phyloP scores from a whole-genome alignment of 2,797 vertebrate genomes.

The Yasuhikotakia modesta region DNA sequence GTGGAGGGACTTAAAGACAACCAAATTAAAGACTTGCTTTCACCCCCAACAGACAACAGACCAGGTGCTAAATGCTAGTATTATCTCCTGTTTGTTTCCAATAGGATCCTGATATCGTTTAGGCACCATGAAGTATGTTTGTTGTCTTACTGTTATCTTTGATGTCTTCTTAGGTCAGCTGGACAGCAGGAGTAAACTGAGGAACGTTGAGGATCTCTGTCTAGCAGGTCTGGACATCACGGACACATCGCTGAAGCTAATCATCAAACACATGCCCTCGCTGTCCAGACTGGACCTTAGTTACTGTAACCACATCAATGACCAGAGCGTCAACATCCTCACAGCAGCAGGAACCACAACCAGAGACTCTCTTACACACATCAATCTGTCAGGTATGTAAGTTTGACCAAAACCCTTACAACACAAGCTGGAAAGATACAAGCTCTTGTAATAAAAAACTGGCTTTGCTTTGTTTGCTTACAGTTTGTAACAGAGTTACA shows the following conservation, averaged over 20 bases:
- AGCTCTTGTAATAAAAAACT: neutral
- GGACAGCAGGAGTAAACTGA: conserved; percentile 92
- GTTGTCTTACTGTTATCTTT: conserved; percentile 61
- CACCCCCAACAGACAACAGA: conserved; percentile 91
- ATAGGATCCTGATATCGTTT: conserved; percentile 13
- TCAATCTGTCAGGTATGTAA: conserved; percentile 88
- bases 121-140: too few relatives aligned
- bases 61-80: conserved; percentile 79
- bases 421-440: neutral
- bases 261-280: conserved; percentile 91
- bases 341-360: conserved; percentile 92
- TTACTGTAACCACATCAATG: conserved; percentile 94
- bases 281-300: conserved; percentile 91
- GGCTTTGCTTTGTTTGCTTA: conserved; percentile 36
- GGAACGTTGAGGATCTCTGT: conserved; percentile 89
- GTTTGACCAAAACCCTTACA: neutral
- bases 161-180: conserved; percentile 87
- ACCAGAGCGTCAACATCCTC: conserved; percentile 95
- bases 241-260: conserved; percentile 86
- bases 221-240: conserved; percentile 93
- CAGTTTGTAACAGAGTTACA: conserved; percentile 96
- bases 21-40: conserved; percentile 95
- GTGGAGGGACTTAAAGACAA: conserved; percentile 95
- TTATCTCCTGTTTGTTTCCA: neutral
- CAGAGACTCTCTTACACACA: conserved; percentile 85